Evolutionary conservation across 1,140 invertebrate species (phyloP).

Genomic region (Bicyclus anynana): DNA sequence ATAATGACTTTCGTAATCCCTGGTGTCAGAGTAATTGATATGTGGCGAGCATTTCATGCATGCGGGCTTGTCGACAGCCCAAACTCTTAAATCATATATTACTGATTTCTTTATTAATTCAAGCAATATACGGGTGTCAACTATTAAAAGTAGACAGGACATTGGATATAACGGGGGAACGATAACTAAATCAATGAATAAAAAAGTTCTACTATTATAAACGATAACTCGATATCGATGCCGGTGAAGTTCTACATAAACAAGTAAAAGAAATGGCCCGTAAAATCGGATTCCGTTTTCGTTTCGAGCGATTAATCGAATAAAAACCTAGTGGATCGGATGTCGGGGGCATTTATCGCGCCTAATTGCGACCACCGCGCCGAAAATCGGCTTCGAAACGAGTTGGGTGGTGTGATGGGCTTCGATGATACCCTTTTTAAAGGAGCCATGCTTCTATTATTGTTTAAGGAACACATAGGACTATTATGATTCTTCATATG

Average conservation of each 20-base stretch:
- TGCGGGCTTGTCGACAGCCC: slow-evolving; percentile 55
- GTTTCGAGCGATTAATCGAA: slow-evolving; percentile 65
- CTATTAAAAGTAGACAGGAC: neutral
- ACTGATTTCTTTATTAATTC: slow-evolving; percentile 48
- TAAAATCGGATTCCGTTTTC: slow-evolving; percentile 64
- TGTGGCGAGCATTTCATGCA: slow-evolving; percentile 55
- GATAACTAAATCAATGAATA: slow-evolving; percentile 11
- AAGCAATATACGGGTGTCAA: slow-evolving; percentile 52
- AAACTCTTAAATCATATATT: slow-evolving; percentile 44
- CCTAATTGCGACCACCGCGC: slow-evolving; percentile 70
- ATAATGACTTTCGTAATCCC: slow-evolving; percentile 52
- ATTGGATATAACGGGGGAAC: neutral
- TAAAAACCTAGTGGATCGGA: slow-evolving; percentile 56
- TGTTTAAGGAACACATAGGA: neutral
- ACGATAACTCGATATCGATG: slow-evolving; percentile 44
- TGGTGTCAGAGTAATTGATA: slow-evolving; percentile 69
- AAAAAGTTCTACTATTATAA: slow-evolving; percentile 27
- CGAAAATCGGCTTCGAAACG: slow-evolving; percentile 50
- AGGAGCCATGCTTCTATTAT: slow-evolving; percentile 7
- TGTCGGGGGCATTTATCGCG: slow-evolving; percentile 67
- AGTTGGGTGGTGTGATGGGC: slow-evolving; percentile 57
- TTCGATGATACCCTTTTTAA: slow-evolving; percentile 34
- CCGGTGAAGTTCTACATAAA: slow-evolving; percentile 54
- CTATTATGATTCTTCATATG: neutral
- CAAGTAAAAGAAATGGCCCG: slow-evolving; percentile 54